These are phyloP conservation scores for Spondyliosoma cantharus DNA, from an alignment of 2,797 vertebrate genomes.

Conservation along the genomic window DNA sequence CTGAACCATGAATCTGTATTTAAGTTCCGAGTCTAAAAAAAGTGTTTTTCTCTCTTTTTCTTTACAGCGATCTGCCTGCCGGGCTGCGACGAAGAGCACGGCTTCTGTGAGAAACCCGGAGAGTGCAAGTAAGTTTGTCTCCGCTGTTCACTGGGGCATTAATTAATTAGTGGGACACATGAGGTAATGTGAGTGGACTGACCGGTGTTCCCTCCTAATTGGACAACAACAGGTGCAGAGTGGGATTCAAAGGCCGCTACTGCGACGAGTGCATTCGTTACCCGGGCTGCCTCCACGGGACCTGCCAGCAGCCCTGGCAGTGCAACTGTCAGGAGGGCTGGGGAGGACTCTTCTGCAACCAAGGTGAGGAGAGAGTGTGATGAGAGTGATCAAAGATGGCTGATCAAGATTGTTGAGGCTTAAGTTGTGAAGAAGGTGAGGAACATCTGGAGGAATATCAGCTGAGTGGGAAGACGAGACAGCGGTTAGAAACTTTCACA, in stretches of 20 bases:
- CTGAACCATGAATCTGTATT: conserved; percentile 15
- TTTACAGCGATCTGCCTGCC: conserved; percentile 93
- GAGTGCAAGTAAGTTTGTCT: conserved; percentile 95
- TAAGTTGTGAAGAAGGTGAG: no score
- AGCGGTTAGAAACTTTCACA: no score
- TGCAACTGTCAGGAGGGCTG: conserved; percentile 99
- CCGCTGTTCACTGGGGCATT: conserved; percentile 15
- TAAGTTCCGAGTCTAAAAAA: conserved; percentile 51
- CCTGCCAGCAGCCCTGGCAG: conserved; percentile 98
- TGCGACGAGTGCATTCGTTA: conserved; percentile 98
- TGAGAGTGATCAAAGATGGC: not conserved
- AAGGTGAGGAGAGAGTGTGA: conserved; percentile 86
- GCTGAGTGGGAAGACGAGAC: no score
- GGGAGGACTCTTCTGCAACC: conserved; percentile 99
- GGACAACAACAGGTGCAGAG: conserved; percentile 91
- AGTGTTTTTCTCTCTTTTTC: conserved; percentile 14
- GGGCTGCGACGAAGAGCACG: conserved; percentile 95
- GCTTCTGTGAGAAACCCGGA: conserved; percentile 95
- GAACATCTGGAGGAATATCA: not conserved
- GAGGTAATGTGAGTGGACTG: conserved; percentile 67
- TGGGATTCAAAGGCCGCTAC: conserved; percentile 97
- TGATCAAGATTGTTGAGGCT: no score
- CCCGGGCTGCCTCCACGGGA: conserved; percentile 97
- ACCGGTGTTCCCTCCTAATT: conserved; percentile 62
- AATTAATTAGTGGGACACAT: conserved; percentile 42